phyloP scores from a whole-genome alignment of 2,888 invertebrate species.

The Argyra leucocephala region DNA sequence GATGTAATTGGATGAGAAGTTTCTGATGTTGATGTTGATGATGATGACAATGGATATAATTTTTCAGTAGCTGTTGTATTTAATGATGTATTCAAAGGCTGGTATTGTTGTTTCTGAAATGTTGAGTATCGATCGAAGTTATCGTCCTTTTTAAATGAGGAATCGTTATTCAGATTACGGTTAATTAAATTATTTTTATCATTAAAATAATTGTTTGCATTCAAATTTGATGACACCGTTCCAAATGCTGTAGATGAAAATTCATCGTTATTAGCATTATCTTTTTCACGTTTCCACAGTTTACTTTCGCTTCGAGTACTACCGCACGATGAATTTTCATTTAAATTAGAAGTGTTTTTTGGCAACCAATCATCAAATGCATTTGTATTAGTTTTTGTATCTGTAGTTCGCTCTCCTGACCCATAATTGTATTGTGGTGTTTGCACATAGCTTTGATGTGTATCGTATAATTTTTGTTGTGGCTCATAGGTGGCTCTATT shows the following conservation, averaged over 20 bases:
- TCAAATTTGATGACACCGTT: neutral
- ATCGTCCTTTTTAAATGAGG: neutral
- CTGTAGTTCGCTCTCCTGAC: neutral
- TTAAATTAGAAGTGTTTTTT: neutral
- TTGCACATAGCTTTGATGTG: neutral
- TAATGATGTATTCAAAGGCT: conserved; percentile 9
- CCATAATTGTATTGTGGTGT: conserved; percentile 2
- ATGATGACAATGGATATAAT: neutral
- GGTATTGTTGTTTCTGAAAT: conserved; percentile 13
- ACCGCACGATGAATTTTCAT: neutral
- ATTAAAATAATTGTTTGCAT: neutral
- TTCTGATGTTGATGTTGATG: conserved; percentile 8
- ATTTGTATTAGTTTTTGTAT: neutral
- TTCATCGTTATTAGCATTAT: neutral
- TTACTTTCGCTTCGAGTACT: conserved; percentile 9
- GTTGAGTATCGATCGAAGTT: conserved; percentile 1
- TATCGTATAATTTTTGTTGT: neutral
- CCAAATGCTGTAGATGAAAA: conserved; percentile 3
- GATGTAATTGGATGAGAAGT: neutral
- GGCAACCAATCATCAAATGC: conserved; percentile 4
- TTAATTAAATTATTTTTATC: neutral
- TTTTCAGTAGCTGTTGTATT: conserved; percentile 11
- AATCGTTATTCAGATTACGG: neutral
- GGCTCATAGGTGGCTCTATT: neutral
- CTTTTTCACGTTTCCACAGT: conserved; percentile 2